Conservation (phyloP, 1,140 invertebrate species). For the Stegodyphus dumicola region DNA sequence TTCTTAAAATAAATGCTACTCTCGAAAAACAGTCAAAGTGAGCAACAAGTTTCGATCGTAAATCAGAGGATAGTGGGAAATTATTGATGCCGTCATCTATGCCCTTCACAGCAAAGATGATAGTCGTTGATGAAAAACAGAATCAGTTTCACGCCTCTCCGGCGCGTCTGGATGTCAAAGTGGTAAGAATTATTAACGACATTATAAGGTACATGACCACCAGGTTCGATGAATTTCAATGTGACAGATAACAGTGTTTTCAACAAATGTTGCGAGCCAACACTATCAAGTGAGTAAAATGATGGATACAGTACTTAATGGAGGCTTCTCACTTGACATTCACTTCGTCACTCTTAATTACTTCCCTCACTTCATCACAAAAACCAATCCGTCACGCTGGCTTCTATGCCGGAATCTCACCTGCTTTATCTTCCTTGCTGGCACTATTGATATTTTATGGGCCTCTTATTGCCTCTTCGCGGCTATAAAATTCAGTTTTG, state of each 20-base stretch:
- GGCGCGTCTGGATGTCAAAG: neutral
- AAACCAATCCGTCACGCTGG: conserved; percentile 54
- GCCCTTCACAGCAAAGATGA: too few species aligned
- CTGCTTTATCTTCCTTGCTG: conserved; percentile 50
- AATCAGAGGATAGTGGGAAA: too few species aligned
- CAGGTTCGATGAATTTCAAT: conserved; percentile 51
- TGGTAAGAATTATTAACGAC: conserved; percentile 41
- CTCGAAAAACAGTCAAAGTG: too few species aligned
- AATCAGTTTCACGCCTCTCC: neutral
- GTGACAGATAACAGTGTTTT: conserved; percentile 49
- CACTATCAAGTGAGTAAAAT: conserved; percentile 48
- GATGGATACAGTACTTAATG: conserved; percentile 53
- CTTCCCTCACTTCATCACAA: conserved; percentile 56
- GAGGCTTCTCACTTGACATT: conserved; percentile 41
- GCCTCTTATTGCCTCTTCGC: conserved; percentile 13
- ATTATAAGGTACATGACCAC: conserved; percentile 23
- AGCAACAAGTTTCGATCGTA: too few species aligned
- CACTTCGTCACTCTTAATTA: conserved; percentile 56
- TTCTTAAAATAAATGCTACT: too few species aligned
- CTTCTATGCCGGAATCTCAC: conserved; percentile 39
- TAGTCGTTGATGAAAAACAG: too few species aligned
- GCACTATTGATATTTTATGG: conserved; percentile 40
- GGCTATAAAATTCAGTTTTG: neutral
- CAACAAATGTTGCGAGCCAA: conserved; percentile 43
- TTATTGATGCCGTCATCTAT: too few species aligned